These are phyloP conservation scores for Cydia pomonella DNA, from an alignment of 1,140 invertebrate genomes.

Conservation along the genomic window DNA sequence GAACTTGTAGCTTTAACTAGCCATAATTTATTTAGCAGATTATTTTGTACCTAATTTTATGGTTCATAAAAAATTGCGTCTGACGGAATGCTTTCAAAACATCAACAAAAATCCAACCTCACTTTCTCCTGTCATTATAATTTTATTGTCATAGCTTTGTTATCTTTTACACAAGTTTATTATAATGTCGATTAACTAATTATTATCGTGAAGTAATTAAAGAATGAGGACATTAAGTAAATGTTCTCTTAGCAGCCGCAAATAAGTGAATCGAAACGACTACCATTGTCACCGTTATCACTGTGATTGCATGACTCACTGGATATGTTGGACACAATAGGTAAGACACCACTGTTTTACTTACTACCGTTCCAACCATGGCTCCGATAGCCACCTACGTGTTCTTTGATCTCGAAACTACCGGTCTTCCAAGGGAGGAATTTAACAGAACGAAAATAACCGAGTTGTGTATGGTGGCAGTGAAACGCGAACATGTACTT, in stretches of 20 bases:
- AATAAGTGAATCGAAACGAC: neutral
- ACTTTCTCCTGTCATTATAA: no score
- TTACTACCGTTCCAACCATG: constrained; percentile 43
- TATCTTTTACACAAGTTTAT: neutral
- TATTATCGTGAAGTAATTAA: neutral
- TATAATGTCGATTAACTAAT: neutral
- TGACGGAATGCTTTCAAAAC: neutral
- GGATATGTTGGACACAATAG: constrained; percentile 37
- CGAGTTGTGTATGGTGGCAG: constrained; percentile 82
- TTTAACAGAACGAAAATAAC: constrained; percentile 82
- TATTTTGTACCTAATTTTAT: no score
- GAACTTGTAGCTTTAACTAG: no score
- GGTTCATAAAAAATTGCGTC: neutral
- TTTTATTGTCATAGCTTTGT: neutral
- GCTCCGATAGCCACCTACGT: constrained; percentile 80
- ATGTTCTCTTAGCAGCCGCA: neutral
- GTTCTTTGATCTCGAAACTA: constrained; percentile 85
- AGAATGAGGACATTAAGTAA: neutral
- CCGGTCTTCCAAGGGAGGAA: constrained; percentile 80
- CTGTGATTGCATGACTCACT: constrained; percentile 15
- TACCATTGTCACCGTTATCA: neutral
- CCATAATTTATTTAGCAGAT: neutral
- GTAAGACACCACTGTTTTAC: constrained; percentile 35
- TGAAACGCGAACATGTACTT: constrained; percentile 77
- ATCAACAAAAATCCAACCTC: neutral